Evolutionary conservation across 2,113 vertebrate genomes (phyloP).

Genomic region (Tonatia bakeri): DNA sequence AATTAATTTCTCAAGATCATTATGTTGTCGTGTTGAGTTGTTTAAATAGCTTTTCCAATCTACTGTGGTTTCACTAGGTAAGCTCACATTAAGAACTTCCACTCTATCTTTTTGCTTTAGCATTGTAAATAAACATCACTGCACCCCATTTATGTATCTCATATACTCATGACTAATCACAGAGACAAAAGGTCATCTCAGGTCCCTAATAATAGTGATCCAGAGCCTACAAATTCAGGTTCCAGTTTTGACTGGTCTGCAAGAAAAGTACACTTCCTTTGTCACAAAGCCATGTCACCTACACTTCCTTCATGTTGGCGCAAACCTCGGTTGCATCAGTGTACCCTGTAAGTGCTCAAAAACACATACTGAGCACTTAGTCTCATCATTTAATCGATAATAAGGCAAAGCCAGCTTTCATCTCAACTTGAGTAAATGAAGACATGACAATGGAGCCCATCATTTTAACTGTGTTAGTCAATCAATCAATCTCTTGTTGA

Average conservation of each 20-base stretch:
- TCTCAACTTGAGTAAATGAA: background rate
- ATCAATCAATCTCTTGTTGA: conserved; percentile 58
- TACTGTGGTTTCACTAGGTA: background rate
- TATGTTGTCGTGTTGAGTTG: background rate
- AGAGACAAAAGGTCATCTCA: background rate
- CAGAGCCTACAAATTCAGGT: background rate
- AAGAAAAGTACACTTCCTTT: background rate
- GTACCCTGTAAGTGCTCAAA: background rate
- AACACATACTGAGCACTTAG: background rate
- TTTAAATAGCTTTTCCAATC: background rate
- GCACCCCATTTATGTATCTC: background rate
- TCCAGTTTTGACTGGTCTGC: background rate
- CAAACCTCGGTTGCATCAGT: background rate
- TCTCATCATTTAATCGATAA: background rate
- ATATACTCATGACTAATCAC: background rate
- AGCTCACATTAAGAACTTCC: background rate
- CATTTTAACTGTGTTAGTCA: conserved; percentile 41
- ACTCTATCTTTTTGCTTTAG: background rate
- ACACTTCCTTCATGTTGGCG: background rate
- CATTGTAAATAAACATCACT: background rate
- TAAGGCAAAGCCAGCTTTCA: conserved; percentile 36
- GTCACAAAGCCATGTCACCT: background rate
- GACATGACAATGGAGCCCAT: conserved; percentile 3
- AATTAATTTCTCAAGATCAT: conserved; percentile 44
- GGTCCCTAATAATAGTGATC: background rate